phyloP scores from a whole-genome alignment of 2,113 vertebrate species.

The Oreochromis niloticus region DNA sequence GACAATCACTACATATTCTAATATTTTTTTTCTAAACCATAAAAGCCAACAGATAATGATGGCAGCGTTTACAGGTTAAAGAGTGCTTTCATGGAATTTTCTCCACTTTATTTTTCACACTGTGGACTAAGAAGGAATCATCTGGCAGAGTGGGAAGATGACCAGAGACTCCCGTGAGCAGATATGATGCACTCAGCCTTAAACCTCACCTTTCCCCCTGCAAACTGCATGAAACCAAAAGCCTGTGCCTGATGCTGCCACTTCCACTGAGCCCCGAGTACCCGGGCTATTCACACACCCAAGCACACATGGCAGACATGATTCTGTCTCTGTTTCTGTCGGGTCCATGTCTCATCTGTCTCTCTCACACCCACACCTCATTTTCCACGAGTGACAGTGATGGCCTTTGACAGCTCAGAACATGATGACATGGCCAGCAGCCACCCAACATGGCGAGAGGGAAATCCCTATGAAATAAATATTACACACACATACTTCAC shows the following conservation, averaged over 20 bases:
- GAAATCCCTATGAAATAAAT: conserved; percentile 53
- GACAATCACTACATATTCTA: not conserved
- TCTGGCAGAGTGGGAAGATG: not conserved
- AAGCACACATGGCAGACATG: not conserved
- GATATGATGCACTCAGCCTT: not conserved
- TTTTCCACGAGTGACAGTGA: conserved; percentile 3
- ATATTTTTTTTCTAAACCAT: not conserved
- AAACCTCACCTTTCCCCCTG: not conserved
- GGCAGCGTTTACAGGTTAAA: not conserved
- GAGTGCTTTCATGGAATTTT: not conserved
- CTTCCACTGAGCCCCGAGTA: not conserved
- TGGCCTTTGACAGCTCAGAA: conserved; percentile 35
- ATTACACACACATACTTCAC: conserved; percentile 23
- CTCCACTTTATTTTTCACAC: not conserved
- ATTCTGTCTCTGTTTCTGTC: not conserved
- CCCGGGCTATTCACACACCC: not conserved
- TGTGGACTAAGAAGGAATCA: conserved; percentile 1
- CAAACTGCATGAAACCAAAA: not conserved
- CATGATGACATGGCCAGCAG: conserved; percentile 37
- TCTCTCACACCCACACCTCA: not conserved
- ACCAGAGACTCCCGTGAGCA: not conserved
- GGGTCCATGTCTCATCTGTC: not conserved
- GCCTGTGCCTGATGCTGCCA: not conserved
- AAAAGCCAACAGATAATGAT: not conserved
- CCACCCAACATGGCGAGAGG: not conserved